Conservation (phyloP, 2,113 vertebrate genomes). For the Puntigrus tetrazona region DNA sequence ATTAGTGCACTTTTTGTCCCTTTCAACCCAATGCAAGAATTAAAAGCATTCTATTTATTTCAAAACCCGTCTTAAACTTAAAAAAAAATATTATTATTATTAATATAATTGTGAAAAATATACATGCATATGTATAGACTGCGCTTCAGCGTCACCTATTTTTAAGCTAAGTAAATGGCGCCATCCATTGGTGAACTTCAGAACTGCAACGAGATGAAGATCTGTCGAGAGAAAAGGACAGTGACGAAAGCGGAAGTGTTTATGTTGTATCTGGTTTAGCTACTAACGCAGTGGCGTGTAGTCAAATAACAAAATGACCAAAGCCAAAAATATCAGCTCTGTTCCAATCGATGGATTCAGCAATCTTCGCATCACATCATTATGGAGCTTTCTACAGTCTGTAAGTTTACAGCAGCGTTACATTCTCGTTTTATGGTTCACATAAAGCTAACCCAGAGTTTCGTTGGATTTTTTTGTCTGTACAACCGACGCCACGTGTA, state of each 20-base stretch:
- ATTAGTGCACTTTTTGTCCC: not conserved
- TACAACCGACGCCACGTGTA: not conserved
- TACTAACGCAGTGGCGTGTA: not conserved
- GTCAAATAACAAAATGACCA: slow-evolving; percentile 66
- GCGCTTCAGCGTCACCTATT: too few species aligned
- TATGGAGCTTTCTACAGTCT: slow-evolving; percentile 78
- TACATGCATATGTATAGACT: not conserved
- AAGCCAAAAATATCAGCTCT: slow-evolving; percentile 68
- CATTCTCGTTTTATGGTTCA: not conserved
- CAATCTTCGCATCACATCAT: slow-evolving; percentile 74
- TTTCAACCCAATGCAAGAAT: not conserved
- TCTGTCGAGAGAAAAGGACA: not conserved
- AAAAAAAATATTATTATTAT: too few species aligned
- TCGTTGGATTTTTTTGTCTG: not conserved
- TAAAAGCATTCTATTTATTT: not conserved
- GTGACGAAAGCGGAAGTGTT: slow-evolving; percentile 47
- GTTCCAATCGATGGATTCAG: slow-evolving; percentile 75
- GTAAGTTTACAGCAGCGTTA: slow-evolving; percentile 64
- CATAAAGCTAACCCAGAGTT: not conserved
- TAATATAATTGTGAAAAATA: too few species aligned
- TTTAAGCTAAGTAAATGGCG: not conserved
- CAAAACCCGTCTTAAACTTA: not conserved
- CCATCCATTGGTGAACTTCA: not conserved
- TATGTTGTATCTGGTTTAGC: not conserved
- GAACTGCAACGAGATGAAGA: not conserved